phyloP scores from a whole-genome alignment of 2,797 vertebrate genomes.

The Buceros bicornis region DNA sequence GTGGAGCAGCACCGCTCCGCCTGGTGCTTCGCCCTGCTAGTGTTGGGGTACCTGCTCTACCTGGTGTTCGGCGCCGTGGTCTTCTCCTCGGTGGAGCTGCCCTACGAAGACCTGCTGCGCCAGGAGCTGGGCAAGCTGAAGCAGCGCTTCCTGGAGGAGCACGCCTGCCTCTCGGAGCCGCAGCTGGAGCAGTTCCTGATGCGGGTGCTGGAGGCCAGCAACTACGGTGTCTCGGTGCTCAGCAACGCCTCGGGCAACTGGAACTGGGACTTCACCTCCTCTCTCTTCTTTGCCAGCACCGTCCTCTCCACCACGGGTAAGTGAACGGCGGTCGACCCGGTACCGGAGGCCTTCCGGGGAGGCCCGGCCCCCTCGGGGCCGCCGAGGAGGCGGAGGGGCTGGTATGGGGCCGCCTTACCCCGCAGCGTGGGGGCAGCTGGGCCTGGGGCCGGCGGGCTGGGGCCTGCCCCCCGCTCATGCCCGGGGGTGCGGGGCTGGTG shows the following conservation, averaged over 20 bases:
- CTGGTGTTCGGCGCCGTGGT: conserved; percentile 93
- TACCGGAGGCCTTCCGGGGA: conserved; percentile 25
- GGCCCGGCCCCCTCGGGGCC: not conserved
- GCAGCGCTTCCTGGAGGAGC: conserved; percentile 89
- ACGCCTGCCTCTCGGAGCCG: conserved; percentile 89
- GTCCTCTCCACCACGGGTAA: conserved; percentile 96
- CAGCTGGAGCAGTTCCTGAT: conserved; percentile 90
- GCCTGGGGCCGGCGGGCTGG: not conserved
- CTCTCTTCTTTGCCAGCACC: conserved; percentile 96
- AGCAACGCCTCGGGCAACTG: conserved; percentile 92
- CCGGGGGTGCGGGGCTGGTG: not conserved
- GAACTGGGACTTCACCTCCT: conserved; percentile 99
- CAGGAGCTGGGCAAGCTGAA: conserved; percentile 90
- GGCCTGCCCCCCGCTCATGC: no score
- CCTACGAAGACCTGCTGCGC: conserved; percentile 91
- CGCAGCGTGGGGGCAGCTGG: not conserved
- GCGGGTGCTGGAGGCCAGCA: conserved; percentile 92
- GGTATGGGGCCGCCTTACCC: not conserved
- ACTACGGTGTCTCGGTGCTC: conserved; percentile 95
- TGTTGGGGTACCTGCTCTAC: conserved; percentile 91
- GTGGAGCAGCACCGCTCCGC: conserved; percentile 92
- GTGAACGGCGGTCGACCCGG: not conserved
- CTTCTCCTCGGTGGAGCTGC: conserved; percentile 94
- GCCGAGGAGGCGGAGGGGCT: not conserved
- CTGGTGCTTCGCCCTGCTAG: conserved; percentile 89